Conservation (phyloP, 2,113 vertebrate genomes). For the Bothrops jararaca region DNA sequence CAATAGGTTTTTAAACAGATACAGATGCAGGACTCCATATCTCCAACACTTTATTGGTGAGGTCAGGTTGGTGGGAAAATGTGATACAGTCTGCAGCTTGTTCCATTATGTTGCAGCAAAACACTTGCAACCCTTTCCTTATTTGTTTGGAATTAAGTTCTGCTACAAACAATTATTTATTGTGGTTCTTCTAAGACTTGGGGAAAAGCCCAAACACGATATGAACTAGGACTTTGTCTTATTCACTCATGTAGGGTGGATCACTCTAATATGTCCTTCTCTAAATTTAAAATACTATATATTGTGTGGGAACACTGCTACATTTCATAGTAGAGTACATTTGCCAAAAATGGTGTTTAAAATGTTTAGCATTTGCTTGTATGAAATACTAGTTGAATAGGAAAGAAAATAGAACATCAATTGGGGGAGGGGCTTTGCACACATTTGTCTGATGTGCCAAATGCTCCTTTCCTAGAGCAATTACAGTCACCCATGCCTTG, state of each 20-base stretch:
- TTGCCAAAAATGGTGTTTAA: background rate
- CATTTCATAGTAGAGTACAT: background rate
- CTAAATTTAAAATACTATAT: background rate
- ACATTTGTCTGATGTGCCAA: background rate
- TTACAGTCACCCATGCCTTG: background rate
- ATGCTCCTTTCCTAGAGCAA: background rate
- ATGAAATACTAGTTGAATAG: background rate
- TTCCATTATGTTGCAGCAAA: conserved; percentile 61
- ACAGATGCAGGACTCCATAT: conserved; percentile 69
- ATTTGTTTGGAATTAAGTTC: background rate
- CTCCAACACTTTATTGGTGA: conserved; percentile 65
- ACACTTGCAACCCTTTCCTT: background rate
- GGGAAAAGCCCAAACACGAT: background rate
- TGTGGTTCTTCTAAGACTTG: background rate
- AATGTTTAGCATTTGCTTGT: background rate
- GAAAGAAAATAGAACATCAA: background rate
- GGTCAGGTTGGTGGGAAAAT: conserved; percentile 59
- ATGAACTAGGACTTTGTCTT: background rate
- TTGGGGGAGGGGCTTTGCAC: background rate
- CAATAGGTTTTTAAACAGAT: conserved; percentile 73
- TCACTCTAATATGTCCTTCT: background rate
- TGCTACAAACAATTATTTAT: background rate
- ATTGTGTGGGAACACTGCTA: background rate
- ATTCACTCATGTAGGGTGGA: background rate
- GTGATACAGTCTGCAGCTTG: conserved; percentile 45